These are phyloP conservation scores for Empidonax traillii DNA, from an alignment of 2,113 vertebrate species.

Conservation along the genomic window DNA sequence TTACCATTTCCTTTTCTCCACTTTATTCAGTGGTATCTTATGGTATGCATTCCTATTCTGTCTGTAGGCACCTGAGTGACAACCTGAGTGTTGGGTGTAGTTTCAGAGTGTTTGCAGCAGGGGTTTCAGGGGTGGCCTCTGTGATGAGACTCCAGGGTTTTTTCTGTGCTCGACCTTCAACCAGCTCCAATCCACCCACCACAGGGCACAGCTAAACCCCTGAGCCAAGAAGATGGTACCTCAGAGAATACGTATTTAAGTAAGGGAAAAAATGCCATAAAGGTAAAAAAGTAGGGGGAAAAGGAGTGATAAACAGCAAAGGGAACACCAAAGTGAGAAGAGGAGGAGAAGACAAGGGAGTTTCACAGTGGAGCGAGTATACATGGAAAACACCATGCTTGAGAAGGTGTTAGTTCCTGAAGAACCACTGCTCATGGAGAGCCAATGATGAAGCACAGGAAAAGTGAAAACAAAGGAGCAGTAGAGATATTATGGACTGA, in stretches of 20 bases:
- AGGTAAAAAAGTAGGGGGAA: not conserved
- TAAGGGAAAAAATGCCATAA: not conserved
- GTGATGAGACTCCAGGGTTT: rapidly evolving
- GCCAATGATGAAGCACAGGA: not conserved
- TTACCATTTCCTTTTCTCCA: not conserved
- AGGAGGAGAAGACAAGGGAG: not conserved
- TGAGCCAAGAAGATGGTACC: not conserved
- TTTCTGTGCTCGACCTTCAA: not conserved
- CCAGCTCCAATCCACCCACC: not conserved
- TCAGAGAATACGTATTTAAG: not conserved
- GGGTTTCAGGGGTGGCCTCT: not conserved
- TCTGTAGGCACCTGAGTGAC: not conserved
- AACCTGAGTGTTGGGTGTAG: not conserved
- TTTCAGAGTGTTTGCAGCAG: not conserved
- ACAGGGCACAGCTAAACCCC: not conserved
- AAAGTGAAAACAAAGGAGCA: not conserved
- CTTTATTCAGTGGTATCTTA: not conserved
- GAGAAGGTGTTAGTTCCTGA: not conserved
- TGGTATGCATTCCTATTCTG: not conserved
- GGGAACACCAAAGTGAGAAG: not conserved
- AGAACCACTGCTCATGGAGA: not conserved
- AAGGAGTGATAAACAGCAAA: not conserved
- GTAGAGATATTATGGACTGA: not conserved
- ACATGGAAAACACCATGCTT: not conserved
- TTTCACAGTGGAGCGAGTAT: not conserved